Conservation (phyloP, 2,888 invertebrate genomes). For the Macrostomum cliftonense region DNA sequence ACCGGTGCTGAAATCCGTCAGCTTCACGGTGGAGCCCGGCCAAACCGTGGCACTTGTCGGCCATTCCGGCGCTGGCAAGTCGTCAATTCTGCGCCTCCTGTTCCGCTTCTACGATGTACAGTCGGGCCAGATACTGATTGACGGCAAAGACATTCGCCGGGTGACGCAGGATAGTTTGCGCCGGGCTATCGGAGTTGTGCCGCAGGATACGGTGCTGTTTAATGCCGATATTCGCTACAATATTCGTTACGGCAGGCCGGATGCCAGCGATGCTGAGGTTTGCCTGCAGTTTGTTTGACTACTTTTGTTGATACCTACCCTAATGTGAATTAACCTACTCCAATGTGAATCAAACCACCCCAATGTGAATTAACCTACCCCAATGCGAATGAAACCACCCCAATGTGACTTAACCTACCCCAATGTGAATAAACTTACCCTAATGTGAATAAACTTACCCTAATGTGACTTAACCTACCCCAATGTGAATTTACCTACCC, state of each 20-base stretch:
- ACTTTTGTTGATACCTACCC: conserved; percentile 19
- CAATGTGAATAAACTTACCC: conserved; percentile 48
- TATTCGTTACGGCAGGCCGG: conserved; percentile 69
- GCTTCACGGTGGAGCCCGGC: conserved; percentile 52
- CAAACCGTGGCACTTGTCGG: conserved; percentile 49
- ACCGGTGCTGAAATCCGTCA: conserved; percentile 19
- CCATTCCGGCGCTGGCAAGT: conserved; percentile 39
- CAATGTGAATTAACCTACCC: conserved; percentile 45
- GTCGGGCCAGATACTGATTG: conserved; percentile 33
- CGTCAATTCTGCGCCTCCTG: conserved; percentile 40
- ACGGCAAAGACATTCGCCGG: conserved; percentile 36
- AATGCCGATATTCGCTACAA: conserved; percentile 79
- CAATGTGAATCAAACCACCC: too few relatives aligned
- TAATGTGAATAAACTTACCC: conserved; percentile 46
- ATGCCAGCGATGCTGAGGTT: conserved; percentile 57
- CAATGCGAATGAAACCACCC: too few relatives aligned
- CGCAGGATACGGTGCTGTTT: conserved; percentile 71
- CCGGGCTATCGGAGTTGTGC: conserved; percentile 41
- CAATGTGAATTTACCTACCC: conserved; percentile 45
- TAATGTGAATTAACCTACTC: conserved; percentile 44
- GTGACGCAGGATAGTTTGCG: conserved; percentile 39
- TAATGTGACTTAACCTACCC: conserved; percentile 45
- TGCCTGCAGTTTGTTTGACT: too few relatives aligned
- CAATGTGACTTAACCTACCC: too few relatives aligned
- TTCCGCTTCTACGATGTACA: conserved; percentile 41